Evolutionary conservation across 2,888 invertebrate genomes (phyloP).

Genomic region (Oxystoma pomonae): DNA sequence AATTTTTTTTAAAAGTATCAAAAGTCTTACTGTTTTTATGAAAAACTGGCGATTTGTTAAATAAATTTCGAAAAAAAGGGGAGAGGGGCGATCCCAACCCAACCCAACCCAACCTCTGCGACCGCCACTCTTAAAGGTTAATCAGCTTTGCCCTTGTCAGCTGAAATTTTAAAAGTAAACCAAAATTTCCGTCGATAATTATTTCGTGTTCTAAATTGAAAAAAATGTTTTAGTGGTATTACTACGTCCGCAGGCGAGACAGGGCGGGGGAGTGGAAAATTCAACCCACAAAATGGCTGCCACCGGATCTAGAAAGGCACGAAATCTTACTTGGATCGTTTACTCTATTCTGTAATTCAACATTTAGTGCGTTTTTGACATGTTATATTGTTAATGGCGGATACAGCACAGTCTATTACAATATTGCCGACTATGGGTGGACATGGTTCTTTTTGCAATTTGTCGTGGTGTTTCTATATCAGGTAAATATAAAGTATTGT

Average conservation of each 20-base stretch:
- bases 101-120: no score
- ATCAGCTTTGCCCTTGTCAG: no score
- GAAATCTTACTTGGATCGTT: constrained; percentile 62
- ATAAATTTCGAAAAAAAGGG: no score
- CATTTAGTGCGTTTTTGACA: constrained; percentile 57
- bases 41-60: no score
- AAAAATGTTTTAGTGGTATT: constrained; percentile 59
- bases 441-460: constrained; percentile 63
- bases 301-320: constrained; percentile 63
- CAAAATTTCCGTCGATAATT: no score
- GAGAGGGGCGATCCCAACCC: no score
- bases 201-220: no score
- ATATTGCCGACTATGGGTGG: constrained; percentile 59
- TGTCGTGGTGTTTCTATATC: constrained; percentile 60
- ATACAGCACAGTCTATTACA: constrained; percentile 61
- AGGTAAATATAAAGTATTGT: no score
- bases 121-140: no score
- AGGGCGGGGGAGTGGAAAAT: constrained; percentile 67
- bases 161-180: no score
- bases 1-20: no score
- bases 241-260: constrained; percentile 60
- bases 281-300: constrained; percentile 65
- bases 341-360: constrained; percentile 54
- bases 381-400: constrained; percentile 67
- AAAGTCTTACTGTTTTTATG: no score